Evolutionary conservation across 1,140 invertebrate species (phyloP), one percentile per base, ranked within the genome.

Genomic region (Drosophila miranda): DNA sequence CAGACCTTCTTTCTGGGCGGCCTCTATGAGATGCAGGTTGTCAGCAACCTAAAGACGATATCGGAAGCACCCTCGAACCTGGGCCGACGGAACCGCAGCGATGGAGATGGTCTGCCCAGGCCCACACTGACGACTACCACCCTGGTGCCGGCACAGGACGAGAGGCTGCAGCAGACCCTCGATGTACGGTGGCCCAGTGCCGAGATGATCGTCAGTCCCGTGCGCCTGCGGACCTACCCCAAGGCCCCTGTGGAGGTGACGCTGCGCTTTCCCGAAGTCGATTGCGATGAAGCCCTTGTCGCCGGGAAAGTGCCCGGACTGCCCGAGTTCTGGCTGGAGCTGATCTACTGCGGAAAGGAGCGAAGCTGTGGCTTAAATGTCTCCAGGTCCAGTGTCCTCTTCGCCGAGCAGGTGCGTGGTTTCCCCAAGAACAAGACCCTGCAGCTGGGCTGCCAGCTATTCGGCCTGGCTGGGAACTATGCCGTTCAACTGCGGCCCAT

Each of bases 131-230:
- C 30, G 0, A 90, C 84, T 7, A 90, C 89, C 6, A 90, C 89
- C 0, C 45, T 90, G 26, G 84, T 90, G 73, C 89, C 89, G 0
- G 41, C 75, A 0, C 71, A 69, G 55, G 90, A 91, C 54, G 90
- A 90, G 60, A 72, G 89, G 3, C 42, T 91, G n/a, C 49, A 70
- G 30, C 89, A 91, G 49, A 90, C 88, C 0, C 70, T 91, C 8
- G 95, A 96, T 67, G 95, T 97, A 13, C 93, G 95, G 91, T 97
- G 96, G 96, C 95, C 95, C 2, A 93, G 92, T 42, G 94, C 95
- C 2, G 94, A 93, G 63, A 90, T 97, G 55, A 93, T 93, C 13
- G 92, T 96, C 26, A 94, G 94, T 54, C 95, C 95, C 0, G 94
- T 95, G 76, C 93, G 94, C 51, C 93, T 96, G 23, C 93, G 93